A percentile compares a stretch with the other conserved stretches of the same genome.
These are phyloP conservation scores for Diprion similis DNA, from an alignment of 1,140 invertebrate genomes.

Conservation along the genomic window DNA sequence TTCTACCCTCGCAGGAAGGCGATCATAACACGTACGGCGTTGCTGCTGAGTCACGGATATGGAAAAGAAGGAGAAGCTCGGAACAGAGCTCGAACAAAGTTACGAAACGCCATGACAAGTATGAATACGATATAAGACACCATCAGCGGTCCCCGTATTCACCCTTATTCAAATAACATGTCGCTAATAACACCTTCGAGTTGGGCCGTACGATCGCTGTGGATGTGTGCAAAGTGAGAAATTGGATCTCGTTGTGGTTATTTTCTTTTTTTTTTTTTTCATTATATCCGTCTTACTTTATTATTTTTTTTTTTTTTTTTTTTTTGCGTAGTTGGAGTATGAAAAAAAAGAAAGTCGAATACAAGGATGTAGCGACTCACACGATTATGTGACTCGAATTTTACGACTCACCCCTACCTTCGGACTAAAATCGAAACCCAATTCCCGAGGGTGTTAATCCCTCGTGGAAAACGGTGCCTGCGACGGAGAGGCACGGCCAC, in stretches of 20 bases:
- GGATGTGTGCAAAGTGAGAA: conserved; percentile 40
- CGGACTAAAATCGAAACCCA: conserved; percentile 54
- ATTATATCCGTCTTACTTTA: conserved; percentile 20
- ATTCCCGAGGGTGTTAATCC: conserved; percentile 52
- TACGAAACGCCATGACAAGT: conserved; percentile 1
- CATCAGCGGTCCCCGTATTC: background rate
- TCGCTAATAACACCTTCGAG: conserved; percentile 21
- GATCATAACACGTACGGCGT: too few relatives aligned
- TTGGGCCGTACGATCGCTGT: conserved; percentile 29
- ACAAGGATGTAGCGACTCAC: conserved; percentile 14
- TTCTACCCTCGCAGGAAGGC: too few relatives aligned
- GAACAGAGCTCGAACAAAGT: background rate
- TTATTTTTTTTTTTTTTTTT: conserved; percentile 9
- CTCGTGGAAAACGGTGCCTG: conserved; percentile 50
- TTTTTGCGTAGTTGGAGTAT: too few relatives aligned
- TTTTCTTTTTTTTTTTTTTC: background rate
- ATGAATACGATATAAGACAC: conserved; percentile 1
- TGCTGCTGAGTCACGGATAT: too few relatives aligned
- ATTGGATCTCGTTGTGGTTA: conserved; percentile 32
- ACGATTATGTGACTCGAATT: conserved; percentile 40
- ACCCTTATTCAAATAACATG: background rate
- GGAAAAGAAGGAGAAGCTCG: too few relatives aligned
- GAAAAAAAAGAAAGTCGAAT: background rate
- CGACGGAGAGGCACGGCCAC: conserved; percentile 25
- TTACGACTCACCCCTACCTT: conserved; percentile 43